phyloP scores from a whole-genome alignment of 2,113 vertebrate species.

The Loxodonta africana region DNA sequence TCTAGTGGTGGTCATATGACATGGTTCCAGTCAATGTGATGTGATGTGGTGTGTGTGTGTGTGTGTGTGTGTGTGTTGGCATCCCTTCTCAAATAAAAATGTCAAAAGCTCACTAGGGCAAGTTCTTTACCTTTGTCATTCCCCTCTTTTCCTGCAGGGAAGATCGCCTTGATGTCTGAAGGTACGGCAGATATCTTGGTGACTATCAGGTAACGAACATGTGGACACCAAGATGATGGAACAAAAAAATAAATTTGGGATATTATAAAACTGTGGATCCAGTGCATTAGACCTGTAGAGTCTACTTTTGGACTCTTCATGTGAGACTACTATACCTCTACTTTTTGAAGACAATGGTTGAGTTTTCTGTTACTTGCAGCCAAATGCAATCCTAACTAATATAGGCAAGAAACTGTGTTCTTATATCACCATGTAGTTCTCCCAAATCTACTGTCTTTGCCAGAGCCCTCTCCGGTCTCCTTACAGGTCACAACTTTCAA shows the following conservation, averaged over 20 bases:
- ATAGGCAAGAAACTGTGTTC: not conserved
- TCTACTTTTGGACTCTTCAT: not conserved
- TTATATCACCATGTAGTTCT: not conserved
- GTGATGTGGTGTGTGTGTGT: not conserved
- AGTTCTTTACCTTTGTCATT: not conserved
- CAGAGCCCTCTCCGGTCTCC: not conserved
- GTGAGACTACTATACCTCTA: not conserved
- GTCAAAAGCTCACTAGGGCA: not conserved
- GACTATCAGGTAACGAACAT: not conserved
- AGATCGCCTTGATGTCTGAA: not conserved
- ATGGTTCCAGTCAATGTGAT: not conserved
- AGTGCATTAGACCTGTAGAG: not conserved
- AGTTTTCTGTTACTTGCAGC: slow-evolving; percentile 15
- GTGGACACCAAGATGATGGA: not conserved
- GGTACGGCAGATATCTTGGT: not conserved
- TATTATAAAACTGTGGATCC: not conserved
- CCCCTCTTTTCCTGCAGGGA: not conserved
- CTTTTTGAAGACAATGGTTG: slow-evolving; percentile 24
- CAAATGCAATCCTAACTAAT: not conserved
- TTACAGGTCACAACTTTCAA: not conserved
- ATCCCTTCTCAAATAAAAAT: slow-evolving; percentile 6
- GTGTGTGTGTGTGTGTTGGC: not conserved
- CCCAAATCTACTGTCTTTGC: not conserved
- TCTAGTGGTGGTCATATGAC: not conserved
- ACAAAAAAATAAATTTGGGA: slow-evolving; percentile 28